Base-by-base conservation (phyloP, 2,888 invertebrate genomes). In the Sturmia bella region DNA sequence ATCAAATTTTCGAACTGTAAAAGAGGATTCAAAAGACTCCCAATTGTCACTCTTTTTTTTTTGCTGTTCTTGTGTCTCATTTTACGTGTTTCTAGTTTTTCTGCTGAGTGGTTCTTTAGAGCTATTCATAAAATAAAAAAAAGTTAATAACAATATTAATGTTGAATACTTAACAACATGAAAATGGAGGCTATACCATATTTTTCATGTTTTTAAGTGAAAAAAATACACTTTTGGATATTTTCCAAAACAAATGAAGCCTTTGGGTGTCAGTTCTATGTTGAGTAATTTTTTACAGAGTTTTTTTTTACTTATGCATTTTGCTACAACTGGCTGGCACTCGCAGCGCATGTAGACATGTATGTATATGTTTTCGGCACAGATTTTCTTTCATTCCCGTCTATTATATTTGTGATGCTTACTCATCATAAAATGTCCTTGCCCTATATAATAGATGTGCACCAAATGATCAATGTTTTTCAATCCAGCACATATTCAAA, bases 391-490 rank as follows among this genome's bases (percentile, higher is more conserved):
- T 17, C 13, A n/a, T 5, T 13, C 12, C 9, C 17, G 21, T 69
- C 15, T 9, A 11, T 59, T 66, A n/a, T n/a, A n/a, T 68, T 32
- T 50, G 12, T 76, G 74, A n/a, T 76, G 81, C 81, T 82, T 78
- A 74, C 64, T 82, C 81, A 82, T 82, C 81, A 82, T 54, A 82
- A 78, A 82, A 74, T 82, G 81, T 82, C 81, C 81, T 82, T 82
- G 81, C 78, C 81, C 81, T 48, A 78, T 78, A 78, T 78, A 70
- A 78, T 74, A 66, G 64, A 73, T 66, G 64, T 54, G 74, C 54
- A 54, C 61, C 63, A 57, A 80, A 74, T 82, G 81, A 82, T 82
- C 77, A 78, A 82, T 82, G 63, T 74, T 54, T 45, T 61, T 19
- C 13, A 19, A 78, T 32, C 50, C 19, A 19, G 24, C 7, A 27